Conservation (phyloP, 2,113 vertebrate species). For the Balaeniceps rex region DNA sequence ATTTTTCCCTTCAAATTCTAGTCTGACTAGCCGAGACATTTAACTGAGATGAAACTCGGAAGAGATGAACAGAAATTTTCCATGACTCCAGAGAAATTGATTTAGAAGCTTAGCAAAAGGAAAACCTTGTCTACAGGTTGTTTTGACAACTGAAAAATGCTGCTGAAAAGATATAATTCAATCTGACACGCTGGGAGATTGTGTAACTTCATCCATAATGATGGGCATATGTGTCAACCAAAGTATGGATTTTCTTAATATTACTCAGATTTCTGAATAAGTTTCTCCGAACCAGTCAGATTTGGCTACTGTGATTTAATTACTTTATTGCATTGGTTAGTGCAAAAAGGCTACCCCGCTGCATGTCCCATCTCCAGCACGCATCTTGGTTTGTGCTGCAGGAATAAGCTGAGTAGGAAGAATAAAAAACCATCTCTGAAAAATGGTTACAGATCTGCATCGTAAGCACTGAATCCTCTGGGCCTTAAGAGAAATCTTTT, state of each 20-base stretch:
- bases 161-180: not conserved
- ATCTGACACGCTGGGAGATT: not conserved
- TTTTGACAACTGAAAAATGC: not conserved
- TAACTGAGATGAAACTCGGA: not conserved
- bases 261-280: not conserved
- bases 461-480: not conserved
- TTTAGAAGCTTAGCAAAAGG: not conserved
- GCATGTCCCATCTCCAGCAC: not conserved
- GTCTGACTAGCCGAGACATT: not conserved
- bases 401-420: not conserved
- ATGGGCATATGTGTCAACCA: not conserved
- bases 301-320: not conserved
- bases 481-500: not conserved
- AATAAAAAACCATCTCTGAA: not conserved
- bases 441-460: not conserved
- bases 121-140: not conserved
- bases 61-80: not conserved
- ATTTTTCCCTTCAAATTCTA: not conserved
- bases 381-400: not conserved
- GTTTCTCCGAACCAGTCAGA: not conserved
- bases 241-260: not conserved
- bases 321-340: not conserved
- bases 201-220: not conserved
- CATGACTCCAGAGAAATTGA: not conserved
- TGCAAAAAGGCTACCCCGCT: not conserved